These are phyloP conservation scores for Pampus argenteus DNA, from an alignment of 2,797 vertebrate species.

Conservation along the genomic window DNA sequence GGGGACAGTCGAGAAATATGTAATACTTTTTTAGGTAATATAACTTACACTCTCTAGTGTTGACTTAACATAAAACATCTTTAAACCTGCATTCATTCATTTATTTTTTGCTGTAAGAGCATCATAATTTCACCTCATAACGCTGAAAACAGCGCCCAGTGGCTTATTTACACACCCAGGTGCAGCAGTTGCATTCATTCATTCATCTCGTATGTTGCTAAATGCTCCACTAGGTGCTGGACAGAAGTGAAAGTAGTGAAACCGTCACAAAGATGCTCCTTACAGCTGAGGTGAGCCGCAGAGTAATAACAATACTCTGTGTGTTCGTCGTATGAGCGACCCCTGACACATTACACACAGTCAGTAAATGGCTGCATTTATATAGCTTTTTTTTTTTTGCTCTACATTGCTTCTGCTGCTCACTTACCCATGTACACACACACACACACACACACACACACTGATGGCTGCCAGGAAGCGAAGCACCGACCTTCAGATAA, in stretches of 20 bases:
- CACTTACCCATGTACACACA: no score
- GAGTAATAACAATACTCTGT: neutral
- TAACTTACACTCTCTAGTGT: neutral
- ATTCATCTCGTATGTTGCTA: no score
- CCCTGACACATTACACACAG: neutral
- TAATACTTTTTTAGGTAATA: neutral
- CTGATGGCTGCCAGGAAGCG: no score
- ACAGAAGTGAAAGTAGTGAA: neutral
- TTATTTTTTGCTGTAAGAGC: neutral
- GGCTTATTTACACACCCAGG: neutral
- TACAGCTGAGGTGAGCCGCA: neutral
- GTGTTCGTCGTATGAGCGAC: no score
- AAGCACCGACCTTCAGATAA: no score
- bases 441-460: no score
- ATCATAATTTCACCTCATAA: neutral
- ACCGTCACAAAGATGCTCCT: neutral
- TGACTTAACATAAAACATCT: slow-evolving; percentile 9
- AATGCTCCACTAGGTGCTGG: neutral
- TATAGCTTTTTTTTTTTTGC: no score
- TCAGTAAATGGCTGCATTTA: no score
- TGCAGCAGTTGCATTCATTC: neutral
- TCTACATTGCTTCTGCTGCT: no score
- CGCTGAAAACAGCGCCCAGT: neutral
- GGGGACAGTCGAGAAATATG: slow-evolving; percentile 3
- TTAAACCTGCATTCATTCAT: neutral